Base-by-base conservation (phyloP, 2,888 invertebrate genomes). In the Cosmopolites sordidus region DNA sequence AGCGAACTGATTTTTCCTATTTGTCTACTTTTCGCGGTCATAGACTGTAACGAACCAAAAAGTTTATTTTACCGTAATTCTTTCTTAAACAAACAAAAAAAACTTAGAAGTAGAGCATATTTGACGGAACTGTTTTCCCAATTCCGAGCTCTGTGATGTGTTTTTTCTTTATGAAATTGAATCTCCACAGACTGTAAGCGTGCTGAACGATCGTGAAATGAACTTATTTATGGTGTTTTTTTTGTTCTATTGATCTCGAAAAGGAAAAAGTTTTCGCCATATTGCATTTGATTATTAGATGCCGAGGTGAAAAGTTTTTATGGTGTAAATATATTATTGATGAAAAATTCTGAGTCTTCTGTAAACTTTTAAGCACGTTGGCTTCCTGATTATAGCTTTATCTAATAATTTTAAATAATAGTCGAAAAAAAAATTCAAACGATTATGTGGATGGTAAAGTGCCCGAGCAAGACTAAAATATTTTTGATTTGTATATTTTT, bases 341-440 rank as follows among this genome's bases (percentile, higher is more conserved):
- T 51, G 45, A 51, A 14, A 51, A 51, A 51, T 56, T 56, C 48
- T 51, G 51, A 51, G 56, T 56, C 56, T 56, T 56, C 52, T 56
- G 49, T 49, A 53, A 56, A 48, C 39, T 49, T 52, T 33, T 43
- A 56, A 53, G 56, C 56, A 56, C 56, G 47, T 56, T 56, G 56
- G 56, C 56, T 56, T 56, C 56, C 56, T 56, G 56, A 56, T 56
- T 33, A 56, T 53, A 56, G 56, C 56, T 56, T 56, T 56, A 56
- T 53, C 49, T 49, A 40, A 52, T 52, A 56, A 45, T 52, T 56
- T 55, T 54, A 45, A 48, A 43, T 45, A 41, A 30, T 50, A 54
- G 46, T 46, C 42, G 49, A 39, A 42, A 12, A 12, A 33, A 33
- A n/a, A 33, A n/a, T n/a, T 33, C 2, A 11, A 33, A 3, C n/a